Evolutionary conservation across 2,888 invertebrate genomes (phyloP), one percentile per base, ranked within the genome.

Genomic region (Anoncus sp.): DNA sequence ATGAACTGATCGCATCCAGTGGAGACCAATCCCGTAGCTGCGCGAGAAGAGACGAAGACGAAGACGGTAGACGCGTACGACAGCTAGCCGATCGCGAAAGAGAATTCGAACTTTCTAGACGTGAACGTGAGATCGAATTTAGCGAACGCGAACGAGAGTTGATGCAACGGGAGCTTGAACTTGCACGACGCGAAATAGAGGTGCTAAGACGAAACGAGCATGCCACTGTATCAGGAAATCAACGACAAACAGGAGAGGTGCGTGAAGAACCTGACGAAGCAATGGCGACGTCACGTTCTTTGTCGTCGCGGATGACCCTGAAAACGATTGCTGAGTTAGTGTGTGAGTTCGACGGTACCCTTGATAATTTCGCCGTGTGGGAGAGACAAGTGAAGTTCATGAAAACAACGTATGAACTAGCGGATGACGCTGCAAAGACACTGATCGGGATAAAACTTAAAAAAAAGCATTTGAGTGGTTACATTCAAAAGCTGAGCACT

Each of bases 401-500:
- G n/a, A 72, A 43, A 24, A 24, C 22, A 12, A 63, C 75, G 27
- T 81, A 78, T 38, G 20, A 53, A 20, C 43, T 81, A 0, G 65
- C 55, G 9, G 77, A 81, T 27, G 27, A 71, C 20, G 27, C 53
- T n/a, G 43, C 72, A 4, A 70, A 73, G 45, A 45, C 51, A n/a
- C 45, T 77, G 12, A 71, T 75, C 24, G 75, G 75, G 4, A 63
- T 67, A 24, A 79, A 70, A 10, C 47, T 81, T 5, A 57, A 47
- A 27, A 63, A 67, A 69, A 65, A 20, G 81, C 78, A 3, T 57
- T 74, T 10, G 55, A 65, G 14, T 80, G 80, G 78, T 60, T 71
- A 12, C 78, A 75, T 45, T 78, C 78, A 10, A 71, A 35, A 35
- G 60, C 60, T 1, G 78, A 78, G 14, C 75, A 80, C 24, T 20